Evolutionary conservation across 2,797 vertebrate genomes (phyloP).

Genomic region (Catharus ustulatus): DNA sequence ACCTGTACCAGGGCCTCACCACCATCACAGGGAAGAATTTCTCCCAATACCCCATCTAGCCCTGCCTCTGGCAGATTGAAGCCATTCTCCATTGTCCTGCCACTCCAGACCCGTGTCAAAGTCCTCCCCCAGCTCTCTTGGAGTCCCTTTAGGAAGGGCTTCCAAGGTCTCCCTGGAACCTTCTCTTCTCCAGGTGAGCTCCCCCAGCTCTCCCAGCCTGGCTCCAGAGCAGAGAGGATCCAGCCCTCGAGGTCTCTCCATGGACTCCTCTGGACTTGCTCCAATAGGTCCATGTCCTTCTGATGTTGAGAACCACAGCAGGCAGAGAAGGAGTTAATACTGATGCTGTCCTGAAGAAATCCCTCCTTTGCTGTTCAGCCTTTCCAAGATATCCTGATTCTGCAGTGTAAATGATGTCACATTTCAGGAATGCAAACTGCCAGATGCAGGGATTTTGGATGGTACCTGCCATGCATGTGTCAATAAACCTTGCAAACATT

Average conservation of each 20-base stretch:
- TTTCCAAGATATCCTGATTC: not conserved
- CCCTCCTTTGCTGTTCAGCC: not conserved
- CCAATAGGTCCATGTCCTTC: not conserved
- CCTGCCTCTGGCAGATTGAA: not conserved
- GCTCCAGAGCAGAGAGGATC: not conserved
- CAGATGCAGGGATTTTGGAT: not conserved
- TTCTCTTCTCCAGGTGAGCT: not conserved
- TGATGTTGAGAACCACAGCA: not conserved
- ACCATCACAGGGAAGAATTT: not conserved
- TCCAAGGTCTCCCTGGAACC: not conserved
- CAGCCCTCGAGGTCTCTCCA: not conserved
- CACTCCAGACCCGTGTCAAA: not conserved
- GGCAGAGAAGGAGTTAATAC: not conserved
- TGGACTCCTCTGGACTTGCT: not conserved
- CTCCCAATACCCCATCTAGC: not conserved
- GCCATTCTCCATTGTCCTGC: not conserved
- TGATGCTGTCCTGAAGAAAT: not conserved
- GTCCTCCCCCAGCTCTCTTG: not conserved
- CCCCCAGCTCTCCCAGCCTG: not conserved
- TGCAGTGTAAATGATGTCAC: rapidly evolving
- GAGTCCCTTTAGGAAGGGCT: not conserved
- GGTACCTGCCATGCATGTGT: not conserved
- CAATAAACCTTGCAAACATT: not conserved
- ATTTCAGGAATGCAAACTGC: not conserved
- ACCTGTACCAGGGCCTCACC: rapidly evolving